phyloP scores from a whole-genome alignment of 2,888 invertebrate species.

The Cistogaster globosa region DNA sequence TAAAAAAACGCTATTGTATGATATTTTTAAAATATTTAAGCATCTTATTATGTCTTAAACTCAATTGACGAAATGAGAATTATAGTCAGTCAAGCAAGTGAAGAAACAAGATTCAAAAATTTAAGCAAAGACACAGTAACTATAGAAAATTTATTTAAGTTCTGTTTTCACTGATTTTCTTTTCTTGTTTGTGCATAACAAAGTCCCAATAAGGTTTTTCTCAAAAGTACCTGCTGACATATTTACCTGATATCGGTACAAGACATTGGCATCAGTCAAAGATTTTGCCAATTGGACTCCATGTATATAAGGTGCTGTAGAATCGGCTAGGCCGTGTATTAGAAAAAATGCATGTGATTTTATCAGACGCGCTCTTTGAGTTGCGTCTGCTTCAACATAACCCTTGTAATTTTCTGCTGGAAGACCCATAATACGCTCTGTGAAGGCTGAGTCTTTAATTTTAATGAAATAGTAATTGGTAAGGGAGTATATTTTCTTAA shows the following conservation, averaged over 20 bases:
- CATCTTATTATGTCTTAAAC: too few species aligned
- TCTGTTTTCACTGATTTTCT: neutral
- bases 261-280: slow-evolving; percentile 92
- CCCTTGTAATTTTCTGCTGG: slow-evolving; percentile 94
- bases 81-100: too few species aligned
- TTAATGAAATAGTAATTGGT: slow-evolving; percentile 57
- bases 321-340: slow-evolving; percentile 96
- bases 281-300: slow-evolving; percentile 94
- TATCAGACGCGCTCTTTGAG: slow-evolving; percentile 93
- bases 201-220: neutral
- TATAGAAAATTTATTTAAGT: too few species aligned
- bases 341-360: slow-evolving; percentile 94
- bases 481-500: neutral
- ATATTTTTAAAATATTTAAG: too few species aligned
- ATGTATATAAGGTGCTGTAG: slow-evolving; percentile 96
- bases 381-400: slow-evolving; percentile 96
- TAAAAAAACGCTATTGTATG: too few species aligned
- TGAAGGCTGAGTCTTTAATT: slow-evolving; percentile 93
- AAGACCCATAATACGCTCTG: slow-evolving; percentile 95
- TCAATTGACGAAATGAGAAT: too few species aligned
- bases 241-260: slow-evolving; percentile 95
- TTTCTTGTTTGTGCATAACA: neutral
- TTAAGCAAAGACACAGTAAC: too few species aligned
- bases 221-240: neutral
- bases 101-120: too few species aligned